A percentile compares a stretch with the other conserved stretches of the same genome.
These are phyloP conservation scores for Junonia oenone DNA, from an alignment of 2,888 invertebrate genomes.

Conservation along the genomic window DNA sequence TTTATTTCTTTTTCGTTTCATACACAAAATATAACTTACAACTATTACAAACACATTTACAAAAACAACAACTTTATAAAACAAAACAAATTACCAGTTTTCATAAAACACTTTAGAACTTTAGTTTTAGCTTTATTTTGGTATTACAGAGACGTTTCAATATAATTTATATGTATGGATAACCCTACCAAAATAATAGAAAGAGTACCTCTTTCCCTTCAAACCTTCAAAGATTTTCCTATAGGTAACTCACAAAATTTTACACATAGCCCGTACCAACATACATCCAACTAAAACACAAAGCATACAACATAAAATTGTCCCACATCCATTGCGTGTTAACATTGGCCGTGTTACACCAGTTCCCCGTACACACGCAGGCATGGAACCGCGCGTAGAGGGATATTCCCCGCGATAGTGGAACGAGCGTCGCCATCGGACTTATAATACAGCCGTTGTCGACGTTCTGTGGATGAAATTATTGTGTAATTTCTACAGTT, in stretches of 20 bases:
- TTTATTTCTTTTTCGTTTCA: background rate
- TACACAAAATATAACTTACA: background rate
- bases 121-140: no score
- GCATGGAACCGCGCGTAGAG: conserved; percentile 61
- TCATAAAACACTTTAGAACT: no score
- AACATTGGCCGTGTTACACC: conserved; percentile 43
- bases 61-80: background rate
- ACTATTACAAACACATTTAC: background rate
- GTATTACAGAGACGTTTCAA: no score
- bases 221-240: no score
- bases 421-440: conserved; percentile 56
- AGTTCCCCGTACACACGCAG: conserved; percentile 56
- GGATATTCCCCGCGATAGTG: conserved; percentile 56
- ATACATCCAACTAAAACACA: no score
- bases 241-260: no score
- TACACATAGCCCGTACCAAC: no score
- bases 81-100: no score
- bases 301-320: background rate
- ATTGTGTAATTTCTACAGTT: no score
- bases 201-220: no score
- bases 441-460: conserved; percentile 57
- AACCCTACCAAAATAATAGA: no score
- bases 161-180: no score
- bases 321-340: background rate
- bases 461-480: conserved; percentile 39